Evolutionary conservation across 1,140 invertebrate genomes (phyloP), one percentile per base, ranked within the genome.

Genomic region (Pemphigus obesinymphae): DNA sequence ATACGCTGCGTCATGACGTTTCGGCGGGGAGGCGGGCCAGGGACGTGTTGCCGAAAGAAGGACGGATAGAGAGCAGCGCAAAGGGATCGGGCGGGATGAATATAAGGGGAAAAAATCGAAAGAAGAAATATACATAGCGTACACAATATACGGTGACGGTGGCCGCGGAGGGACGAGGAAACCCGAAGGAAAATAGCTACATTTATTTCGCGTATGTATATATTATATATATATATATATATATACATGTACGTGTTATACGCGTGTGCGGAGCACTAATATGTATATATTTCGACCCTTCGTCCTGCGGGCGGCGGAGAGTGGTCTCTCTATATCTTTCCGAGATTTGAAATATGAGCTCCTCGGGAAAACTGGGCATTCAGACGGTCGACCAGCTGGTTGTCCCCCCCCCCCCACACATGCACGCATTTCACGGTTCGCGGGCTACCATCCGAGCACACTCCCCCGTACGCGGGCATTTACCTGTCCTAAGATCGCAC

Each of bases 301-400:
- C 20, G 26, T 29, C 34, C 50, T 20, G 5, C 13, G 31, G 13
- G 20, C 4, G n/a, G 23, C 23, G 40, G 6, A 17, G 66, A 26
- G 3, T 13, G 40, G 66, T 1, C 37, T 40, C 10, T 40, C 26
- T 29, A 72, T 48, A 72, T 48, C 26, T 20, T 45, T 17, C 6
- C 75, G 50, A 43, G 75, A 78, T 78, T 78, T 78, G 75, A 78
- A 78, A 78, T 78, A 78, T 43, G 75, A 78, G 34, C 55, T 78
- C 34, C 34, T 26, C 53, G 31, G 34, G 53, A 78, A 61, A 58
- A 78, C 75, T n/a, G 75, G 55, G 53, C 53, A 78, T 61, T 61
- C n/a, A 78, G 75, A 11, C 55, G 29, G 55, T 23, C 75, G 75
- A n/a, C n/a, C n/a, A n/a, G n/a, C n/a, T n/a, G n/a, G n/a, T n/a